A percentile compares a stretch with the other conserved stretches of the same genome.
phyloP scores from a whole-genome alignment of 2,113 vertebrate genomes.

The Paralichthys olivaceus region DNA sequence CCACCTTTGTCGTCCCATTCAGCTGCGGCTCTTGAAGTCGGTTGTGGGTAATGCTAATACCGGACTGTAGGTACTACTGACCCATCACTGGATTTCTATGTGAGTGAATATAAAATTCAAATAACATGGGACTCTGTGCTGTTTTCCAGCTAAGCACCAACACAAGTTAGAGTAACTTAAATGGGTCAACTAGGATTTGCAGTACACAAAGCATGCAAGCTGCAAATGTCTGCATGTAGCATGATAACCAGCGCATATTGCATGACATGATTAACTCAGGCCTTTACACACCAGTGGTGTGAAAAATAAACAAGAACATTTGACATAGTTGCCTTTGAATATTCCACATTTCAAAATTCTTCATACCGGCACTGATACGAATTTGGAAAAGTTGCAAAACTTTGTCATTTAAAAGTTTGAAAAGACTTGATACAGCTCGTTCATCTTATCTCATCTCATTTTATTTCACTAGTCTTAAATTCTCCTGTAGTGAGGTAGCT shows the following conservation, averaged over 20 bases:
- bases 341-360: background rate
- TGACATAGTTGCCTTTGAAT: background rate
- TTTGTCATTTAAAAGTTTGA: too few relatives aligned
- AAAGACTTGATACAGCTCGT: too few relatives aligned
- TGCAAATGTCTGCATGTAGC: background rate
- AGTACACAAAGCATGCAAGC: background rate
- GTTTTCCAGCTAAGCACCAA: background rate
- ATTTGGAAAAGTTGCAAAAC: too few relatives aligned
- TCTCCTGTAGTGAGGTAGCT: background rate
- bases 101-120: too few relatives aligned
- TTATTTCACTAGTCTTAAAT: background rate
- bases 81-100: background rate
- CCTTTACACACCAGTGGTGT: background rate
- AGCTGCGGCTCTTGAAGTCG: background rate
- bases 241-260: slow-evolving; percentile 4
- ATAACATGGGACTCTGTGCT: too few relatives aligned
- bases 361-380: background rate
- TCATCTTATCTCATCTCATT: too few relatives aligned
- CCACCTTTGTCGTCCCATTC: background rate
- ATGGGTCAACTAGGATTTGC: background rate
- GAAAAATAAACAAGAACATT: background rate
- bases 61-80: background rate
- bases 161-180: background rate
- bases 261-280: slow-evolving; percentile 1
- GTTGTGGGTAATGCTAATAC: too few relatives aligned